Conservation (phyloP, 2,797 vertebrate species). For the Limnodromus scolopaceus region DNA sequence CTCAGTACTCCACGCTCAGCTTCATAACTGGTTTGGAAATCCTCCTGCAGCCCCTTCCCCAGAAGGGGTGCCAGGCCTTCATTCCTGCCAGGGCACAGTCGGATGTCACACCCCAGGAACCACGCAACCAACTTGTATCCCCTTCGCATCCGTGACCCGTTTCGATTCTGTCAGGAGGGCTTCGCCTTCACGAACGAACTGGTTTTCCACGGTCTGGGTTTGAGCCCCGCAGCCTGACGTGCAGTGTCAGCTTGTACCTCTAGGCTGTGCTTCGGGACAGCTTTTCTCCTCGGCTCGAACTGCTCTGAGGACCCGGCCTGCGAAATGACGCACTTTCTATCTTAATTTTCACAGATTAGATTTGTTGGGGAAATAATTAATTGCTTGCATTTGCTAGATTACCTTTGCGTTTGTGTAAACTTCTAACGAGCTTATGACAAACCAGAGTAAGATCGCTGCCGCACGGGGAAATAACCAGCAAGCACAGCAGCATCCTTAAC, state of each 20-base stretch:
- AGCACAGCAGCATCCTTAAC: not conserved
- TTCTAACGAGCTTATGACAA: not conserved
- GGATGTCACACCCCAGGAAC: rapidly evolving
- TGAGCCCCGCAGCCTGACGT: not conserved
- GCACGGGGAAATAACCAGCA: rapidly evolving
- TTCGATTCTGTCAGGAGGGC: not conserved
- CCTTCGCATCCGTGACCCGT: rapidly evolving
- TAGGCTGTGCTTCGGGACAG: conserved; percentile 37
- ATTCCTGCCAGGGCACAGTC: rapidly evolving
- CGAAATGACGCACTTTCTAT: not conserved
- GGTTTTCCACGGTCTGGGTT: rapidly evolving
- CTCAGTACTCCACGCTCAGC: not conserved
- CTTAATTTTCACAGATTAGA: not conserved
- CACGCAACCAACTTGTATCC: rapidly evolving
- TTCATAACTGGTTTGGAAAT: not conserved
- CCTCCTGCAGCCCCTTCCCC: not conserved
- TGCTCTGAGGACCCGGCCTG: not conserved
- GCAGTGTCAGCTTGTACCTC: not conserved
- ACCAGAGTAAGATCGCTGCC: not conserved
- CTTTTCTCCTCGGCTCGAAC: not conserved
- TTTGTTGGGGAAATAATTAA: not conserved
- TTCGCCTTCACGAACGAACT: rapidly evolving
- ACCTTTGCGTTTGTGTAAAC: not conserved
- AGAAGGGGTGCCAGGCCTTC: rapidly evolving
- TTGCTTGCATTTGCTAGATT: not conserved